Evolutionary conservation across 2,888 invertebrate species (phyloP).

Genomic region (Rotaria sp.): DNA sequence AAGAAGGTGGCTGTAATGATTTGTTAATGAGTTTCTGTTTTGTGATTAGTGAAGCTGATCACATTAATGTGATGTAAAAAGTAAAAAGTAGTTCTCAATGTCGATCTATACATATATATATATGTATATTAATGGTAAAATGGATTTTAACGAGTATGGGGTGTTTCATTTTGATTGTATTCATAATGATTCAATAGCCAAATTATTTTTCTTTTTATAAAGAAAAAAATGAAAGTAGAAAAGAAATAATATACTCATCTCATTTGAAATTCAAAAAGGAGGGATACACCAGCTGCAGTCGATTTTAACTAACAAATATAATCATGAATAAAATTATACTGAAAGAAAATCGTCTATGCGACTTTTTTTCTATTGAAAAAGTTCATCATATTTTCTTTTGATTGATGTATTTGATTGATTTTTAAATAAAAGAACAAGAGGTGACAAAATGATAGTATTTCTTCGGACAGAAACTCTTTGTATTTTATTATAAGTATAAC

Average conservation of each 20-base stretch:
- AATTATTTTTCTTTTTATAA: background rate
- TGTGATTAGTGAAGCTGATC: background rate
- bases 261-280: background rate
- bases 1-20: background rate
- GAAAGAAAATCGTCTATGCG: background rate
- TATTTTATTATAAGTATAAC: too few relatives aligned
- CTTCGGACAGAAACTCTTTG: too few relatives aligned
- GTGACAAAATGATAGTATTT: too few relatives aligned
- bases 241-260: background rate
- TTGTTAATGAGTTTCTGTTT: background rate
- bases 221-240: background rate
- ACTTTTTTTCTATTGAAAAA: background rate
- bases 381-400: too few relatives aligned
- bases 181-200: background rate
- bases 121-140: background rate
- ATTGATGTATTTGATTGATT: too few relatives aligned
- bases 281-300: background rate
- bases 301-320: background rate
- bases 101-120: background rate
- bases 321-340: background rate
- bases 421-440: too few relatives aligned
- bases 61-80: background rate
- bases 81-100: background rate
- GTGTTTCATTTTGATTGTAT: background rate
- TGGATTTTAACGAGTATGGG: background rate